Evolutionary conservation across 1,140 invertebrate genomes (phyloP), one percentile per base, ranked within the genome.

Genomic region (Fopius arisanus): DNA sequence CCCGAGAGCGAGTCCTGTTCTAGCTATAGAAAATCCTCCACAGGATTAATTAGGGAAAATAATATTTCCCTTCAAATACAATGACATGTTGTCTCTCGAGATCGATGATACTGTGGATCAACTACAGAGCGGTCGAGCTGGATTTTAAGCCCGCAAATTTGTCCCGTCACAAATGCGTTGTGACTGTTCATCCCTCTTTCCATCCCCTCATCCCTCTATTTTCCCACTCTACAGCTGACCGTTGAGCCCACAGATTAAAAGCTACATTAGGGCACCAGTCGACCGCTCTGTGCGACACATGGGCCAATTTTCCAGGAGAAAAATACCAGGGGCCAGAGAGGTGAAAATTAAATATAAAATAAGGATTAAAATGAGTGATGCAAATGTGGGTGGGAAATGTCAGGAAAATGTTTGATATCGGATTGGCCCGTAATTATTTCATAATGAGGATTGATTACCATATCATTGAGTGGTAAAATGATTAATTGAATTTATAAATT

Each of bases 161-260:
- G 72, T 74, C 54, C 33, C 26, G 51, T 74, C 67, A 74, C 67
- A 65, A 67, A 68, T 69, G 68, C 29, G 67, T 59, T 37, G 21
- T 48, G 51, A 43, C 65, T 16, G 21, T 65, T 41, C 72, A 63
- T 31, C 54, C 29, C 31, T 14, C 43, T 48, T 23, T 26, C 70
- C 21, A 2, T 21, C 9, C 31, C 16, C 41, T 54, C 41, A 1
- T 28, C 9, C 16, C 16, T 14, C 29, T 28, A 21, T 12, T 23
- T 48, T 48, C 16, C 43, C 14, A 6, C 63, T 67, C 41, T 73
- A 59, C 40, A 62, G 72, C 40, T 48, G 41, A 51, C 23, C 28
- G 71, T 62, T 73, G 66, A 62, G 43, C 72, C 72, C 72, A 37
- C 72, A 74, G 72, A 74, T 74, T 74, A 74, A 74, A 74, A 69